phyloP scores from a whole-genome alignment of 2,113 vertebrate species.

The Pomatorhinus ruficollis region DNA sequence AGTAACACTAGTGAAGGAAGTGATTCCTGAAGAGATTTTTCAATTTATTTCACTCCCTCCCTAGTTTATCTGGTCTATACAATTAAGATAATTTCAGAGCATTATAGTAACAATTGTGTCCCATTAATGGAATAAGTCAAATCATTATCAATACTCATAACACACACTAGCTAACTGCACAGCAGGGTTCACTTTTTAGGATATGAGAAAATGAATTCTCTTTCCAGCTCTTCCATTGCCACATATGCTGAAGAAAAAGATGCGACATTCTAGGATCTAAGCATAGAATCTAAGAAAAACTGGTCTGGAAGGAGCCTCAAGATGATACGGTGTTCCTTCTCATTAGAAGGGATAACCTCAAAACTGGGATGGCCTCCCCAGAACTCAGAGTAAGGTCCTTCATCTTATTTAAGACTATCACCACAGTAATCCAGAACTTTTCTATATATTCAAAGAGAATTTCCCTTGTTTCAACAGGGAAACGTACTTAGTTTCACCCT shows the following conservation, averaged over 20 bases:
- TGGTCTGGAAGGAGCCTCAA: neutral
- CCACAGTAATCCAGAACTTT: neutral
- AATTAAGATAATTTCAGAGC: neutral
- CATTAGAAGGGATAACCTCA: neutral
- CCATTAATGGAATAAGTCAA: neutral
- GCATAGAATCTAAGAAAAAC: fast-evolving
- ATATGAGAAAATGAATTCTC: neutral
- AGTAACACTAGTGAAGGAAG: neutral
- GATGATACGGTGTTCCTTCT: neutral
- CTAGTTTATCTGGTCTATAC: neutral
- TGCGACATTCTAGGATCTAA: neutral
- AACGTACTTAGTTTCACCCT: neutral
- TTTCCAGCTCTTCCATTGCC: neutral
- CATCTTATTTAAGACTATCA: neutral
- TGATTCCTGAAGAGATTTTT: neutral
- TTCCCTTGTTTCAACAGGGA: neutral
- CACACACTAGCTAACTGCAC: neutral
- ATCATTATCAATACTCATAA: neutral
- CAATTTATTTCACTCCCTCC: neutral
- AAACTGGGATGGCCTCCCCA: neutral
- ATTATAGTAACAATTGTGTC: neutral
- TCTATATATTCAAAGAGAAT: neutral
- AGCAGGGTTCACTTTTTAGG: neutral
- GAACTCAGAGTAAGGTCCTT: neutral
- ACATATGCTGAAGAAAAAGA: neutral